Base-by-base conservation (phyloP, 2,113 vertebrate genomes). In the Hydrochoerus hydrochaeris region DNA sequence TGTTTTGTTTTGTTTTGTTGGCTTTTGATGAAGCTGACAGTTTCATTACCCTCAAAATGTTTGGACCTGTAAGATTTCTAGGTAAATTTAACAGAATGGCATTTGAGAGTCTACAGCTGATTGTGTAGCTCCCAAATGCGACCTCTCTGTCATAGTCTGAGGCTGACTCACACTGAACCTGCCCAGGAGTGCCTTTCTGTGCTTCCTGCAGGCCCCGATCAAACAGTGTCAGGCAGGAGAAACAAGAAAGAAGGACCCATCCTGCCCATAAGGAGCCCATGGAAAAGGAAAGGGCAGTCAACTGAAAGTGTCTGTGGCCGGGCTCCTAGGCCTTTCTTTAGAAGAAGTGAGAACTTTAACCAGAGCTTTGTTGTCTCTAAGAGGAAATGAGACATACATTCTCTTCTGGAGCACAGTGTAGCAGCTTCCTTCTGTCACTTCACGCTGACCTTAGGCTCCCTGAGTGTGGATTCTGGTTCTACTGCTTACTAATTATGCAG, bases 391-490 rank as follows among this genome's bases (percentile, higher is more conserved):
- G 5, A 35, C 7, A 3, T 44, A 32, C 65, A 62, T 13, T 16
- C 5, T 19, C 17, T 26, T 65, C 54, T 7, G 30, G 28, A 35
- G 16, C 46, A 19, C 1, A 3, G 35, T 0, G 24, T 7, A 49
- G 71, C 35, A 38, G 0, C 0, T 5, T 11, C 0, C 35, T 12
- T 32, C 44, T 69, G 6, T 12, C 0, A 0, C 7, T 0, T 44
- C 54, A 54, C 28, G 26, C 10, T 22, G 20, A 49, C 10, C 44
- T 85, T 65, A 49, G 35, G 62, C 38, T 71, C 8, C 52, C 81
- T 87, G 60, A 16, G 3, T 44, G 58, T 94, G 57, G 38, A 83
- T 75, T 62, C 58, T 8, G 7, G 12, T 44, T 87, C 73, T 14
- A 24, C 7, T 1, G 26, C 22, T 94, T 84, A 58, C 4, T 28